phyloP scores from a whole-genome alignment of 2,888 invertebrate species.

The Hemistola chrysoprasaria region DNA sequence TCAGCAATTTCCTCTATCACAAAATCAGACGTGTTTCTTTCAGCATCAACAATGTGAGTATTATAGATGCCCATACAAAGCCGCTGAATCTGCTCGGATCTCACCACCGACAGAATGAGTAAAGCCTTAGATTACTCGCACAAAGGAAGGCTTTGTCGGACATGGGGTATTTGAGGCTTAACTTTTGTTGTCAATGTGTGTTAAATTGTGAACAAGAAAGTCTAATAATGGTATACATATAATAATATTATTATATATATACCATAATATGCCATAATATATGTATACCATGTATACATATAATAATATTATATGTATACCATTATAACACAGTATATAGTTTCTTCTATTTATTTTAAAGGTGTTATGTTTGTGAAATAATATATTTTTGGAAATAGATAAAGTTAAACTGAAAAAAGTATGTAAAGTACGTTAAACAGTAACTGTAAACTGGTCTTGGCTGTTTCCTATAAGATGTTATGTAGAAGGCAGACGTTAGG shows the following conservation, averaged over 20 bases:
- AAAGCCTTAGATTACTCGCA: conserved; percentile 58
- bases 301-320: too few relatives aligned
- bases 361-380: too few relatives aligned
- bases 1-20: conserved; percentile 2
- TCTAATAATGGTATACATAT: conserved; percentile 12
- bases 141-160: conserved; percentile 65
- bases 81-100: conserved; percentile 45
- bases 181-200: conserved; percentile 48
- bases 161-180: conserved; percentile 65
- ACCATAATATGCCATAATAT: too few relatives aligned
- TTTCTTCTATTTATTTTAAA: too few relatives aligned
- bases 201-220: conserved; percentile 31
- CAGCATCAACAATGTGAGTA: conserved; percentile 44
- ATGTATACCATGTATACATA: too few relatives aligned
- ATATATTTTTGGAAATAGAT: too few relatives aligned
- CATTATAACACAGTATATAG: too few relatives aligned
- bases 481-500: too few relatives aligned
- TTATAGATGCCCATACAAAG: conserved; percentile 77
- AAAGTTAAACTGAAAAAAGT: too few relatives aligned
- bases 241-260: conserved; percentile 2
- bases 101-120: conserved; percentile 57
- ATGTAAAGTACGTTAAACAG: too few relatives aligned
- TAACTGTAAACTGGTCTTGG: too few relatives aligned
- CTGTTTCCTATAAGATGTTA: too few relatives aligned
- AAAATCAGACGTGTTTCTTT: conserved; percentile 17